Conservation (phyloP, 2,888 invertebrate species). For the Coenonympha glycerion region DNA sequence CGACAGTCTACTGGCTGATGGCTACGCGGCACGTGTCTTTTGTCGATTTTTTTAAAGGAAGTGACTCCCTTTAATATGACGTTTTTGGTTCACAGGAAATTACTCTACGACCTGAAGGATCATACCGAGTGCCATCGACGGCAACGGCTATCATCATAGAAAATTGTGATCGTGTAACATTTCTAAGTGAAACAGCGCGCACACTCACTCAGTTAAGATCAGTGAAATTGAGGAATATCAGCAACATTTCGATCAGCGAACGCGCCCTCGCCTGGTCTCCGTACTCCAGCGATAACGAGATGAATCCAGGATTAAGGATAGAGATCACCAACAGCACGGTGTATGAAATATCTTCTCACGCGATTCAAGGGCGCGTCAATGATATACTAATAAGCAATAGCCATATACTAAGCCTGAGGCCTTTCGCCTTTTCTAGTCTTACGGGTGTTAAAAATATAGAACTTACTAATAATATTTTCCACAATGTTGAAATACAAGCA, state of each 20-base stretch:
- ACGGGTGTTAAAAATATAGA: constrained; percentile 79
- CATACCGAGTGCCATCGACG: constrained; percentile 68
- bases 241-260: constrained; percentile 77
- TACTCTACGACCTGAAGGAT: constrained; percentile 74
- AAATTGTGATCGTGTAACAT: constrained; percentile 78
- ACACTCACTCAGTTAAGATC: constrained; percentile 78
- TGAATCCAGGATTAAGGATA: constrained; percentile 77
- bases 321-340: constrained; percentile 68
- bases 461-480: constrained; percentile 77
- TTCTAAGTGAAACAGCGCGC: constrained; percentile 76
- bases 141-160: constrained; percentile 78
- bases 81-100: constrained; percentile 65
- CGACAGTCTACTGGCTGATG: too few relatives aligned
- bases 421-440: constrained; percentile 86
- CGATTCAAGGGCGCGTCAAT: constrained; percentile 83
- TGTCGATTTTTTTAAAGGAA: background rate
- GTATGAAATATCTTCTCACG: constrained; percentile 74
- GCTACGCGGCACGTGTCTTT: too few relatives aligned
- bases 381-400: constrained; percentile 80
- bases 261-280: constrained; percentile 78
- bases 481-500: constrained; percentile 80
- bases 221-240: constrained; percentile 79
- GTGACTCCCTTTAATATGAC: background rate
- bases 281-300: constrained; percentile 77
- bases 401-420: constrained; percentile 76